phyloP scores from a whole-genome alignment of 1,140 invertebrate species.

The Drosophila navojoa region DNA sequence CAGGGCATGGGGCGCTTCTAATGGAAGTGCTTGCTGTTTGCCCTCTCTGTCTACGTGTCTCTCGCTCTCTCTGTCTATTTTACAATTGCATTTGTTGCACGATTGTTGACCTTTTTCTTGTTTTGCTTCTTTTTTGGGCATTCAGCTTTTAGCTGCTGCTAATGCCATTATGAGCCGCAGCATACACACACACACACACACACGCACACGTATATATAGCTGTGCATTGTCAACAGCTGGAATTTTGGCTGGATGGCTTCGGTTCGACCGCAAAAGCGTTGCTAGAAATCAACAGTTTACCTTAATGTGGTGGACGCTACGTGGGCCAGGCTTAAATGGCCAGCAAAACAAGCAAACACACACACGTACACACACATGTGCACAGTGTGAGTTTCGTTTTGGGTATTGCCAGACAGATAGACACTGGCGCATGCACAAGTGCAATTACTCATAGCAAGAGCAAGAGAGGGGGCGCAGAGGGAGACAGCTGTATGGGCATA shows the following conservation, averaged over 20 bases:
- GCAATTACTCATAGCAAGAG: conserved; percentile 76
- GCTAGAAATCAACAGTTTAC: conserved; percentile 78
- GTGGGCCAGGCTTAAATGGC: conserved; percentile 64
- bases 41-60: not conserved
- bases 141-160: conserved; percentile 36
- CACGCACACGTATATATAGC: not conserved
- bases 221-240: conserved; percentile 23
- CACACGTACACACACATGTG: not conserved
- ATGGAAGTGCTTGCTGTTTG: not conserved
- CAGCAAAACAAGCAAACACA: conserved; percentile 58
- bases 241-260: not conserved
- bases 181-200: conserved; percentile 3
- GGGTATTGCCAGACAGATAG: conserved; percentile 25
- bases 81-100: conserved; percentile 14
- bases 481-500: too few relatives aligned
- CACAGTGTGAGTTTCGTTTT: not conserved
- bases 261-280: conserved; percentile 42
- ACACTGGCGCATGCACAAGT: conserved; percentile 53
- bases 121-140: conserved; percentile 1
- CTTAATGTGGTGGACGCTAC: conserved; percentile 51
- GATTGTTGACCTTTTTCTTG: conserved; percentile 21
- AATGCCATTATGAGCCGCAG: conserved; percentile 29
- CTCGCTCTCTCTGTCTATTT: not conserved
- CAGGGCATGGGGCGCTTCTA: not conserved
- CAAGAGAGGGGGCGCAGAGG: not conserved